These are phyloP conservation scores for Lagorchestes hirsutus DNA, from an alignment of 2,797 vertebrate species.

Conservation along the genomic window DNA sequence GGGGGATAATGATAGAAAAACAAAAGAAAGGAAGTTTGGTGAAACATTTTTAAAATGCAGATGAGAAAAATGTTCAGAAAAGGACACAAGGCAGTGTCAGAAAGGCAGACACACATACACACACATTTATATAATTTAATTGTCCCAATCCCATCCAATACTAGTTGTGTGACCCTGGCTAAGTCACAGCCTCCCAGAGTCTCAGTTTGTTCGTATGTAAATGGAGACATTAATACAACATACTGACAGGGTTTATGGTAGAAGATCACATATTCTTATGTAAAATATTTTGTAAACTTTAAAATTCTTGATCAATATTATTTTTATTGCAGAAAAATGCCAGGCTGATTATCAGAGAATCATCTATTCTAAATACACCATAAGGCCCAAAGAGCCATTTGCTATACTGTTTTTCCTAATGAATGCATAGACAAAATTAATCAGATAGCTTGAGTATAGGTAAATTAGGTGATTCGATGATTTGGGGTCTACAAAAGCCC, in stretches of 20 bases:
- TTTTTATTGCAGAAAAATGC: neutral
- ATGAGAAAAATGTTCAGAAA: no score
- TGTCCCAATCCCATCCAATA: neutral
- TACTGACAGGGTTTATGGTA: neutral
- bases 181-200: neutral
- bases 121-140: neutral
- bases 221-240: neutral
- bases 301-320: neutral
- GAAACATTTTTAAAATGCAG: no score
- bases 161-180: neutral
- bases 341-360: neutral
- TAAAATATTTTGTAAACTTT: neutral
- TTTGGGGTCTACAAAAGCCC: neutral
- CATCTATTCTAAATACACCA: neutral
- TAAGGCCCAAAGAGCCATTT: neutral
- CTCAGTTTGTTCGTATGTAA: neutral
- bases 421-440: neutral
- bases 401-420: neutral
- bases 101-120: no score
- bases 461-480: neutral
- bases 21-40: no score
- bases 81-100: no score
- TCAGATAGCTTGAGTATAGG: neutral
- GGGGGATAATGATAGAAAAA: no score
- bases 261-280: neutral